phyloP scores from a whole-genome alignment of 2,113 vertebrate genomes.

The Phylloscopus trochiloides region DNA sequence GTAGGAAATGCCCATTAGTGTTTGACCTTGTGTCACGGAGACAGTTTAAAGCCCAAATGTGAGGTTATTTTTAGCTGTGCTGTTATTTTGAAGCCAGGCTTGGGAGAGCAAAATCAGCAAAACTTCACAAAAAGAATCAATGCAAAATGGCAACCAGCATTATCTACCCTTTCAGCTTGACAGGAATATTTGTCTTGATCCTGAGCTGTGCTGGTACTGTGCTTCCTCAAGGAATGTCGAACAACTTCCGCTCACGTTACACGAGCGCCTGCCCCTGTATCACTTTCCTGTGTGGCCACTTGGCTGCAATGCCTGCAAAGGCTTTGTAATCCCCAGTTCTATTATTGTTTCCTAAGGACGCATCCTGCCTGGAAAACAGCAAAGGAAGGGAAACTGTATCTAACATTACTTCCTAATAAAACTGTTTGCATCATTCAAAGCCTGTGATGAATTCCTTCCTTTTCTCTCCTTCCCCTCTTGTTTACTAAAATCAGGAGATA shows the following conservation, averaged over 20 bases:
- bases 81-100: constrained; percentile 39
- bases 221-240: constrained; percentile 53
- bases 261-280: constrained; percentile 11
- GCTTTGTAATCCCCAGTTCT: constrained; percentile 28
- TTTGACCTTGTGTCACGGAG: constrained; percentile 58
- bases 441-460: constrained; percentile 53
- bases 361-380: constrained; percentile 66
- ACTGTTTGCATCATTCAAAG: constrained; percentile 52
- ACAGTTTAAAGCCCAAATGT: constrained; percentile 47
- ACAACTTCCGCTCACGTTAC: constrained; percentile 53
- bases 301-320: constrained; percentile 35
- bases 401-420: constrained; percentile 67
- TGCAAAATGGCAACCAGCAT: not conserved
- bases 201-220: not conserved
- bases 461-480: constrained; percentile 47
- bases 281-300: constrained; percentile 60
- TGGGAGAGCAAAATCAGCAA: constrained; percentile 7
- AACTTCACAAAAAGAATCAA: not conserved
- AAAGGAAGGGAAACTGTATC: constrained; percentile 53
- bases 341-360: constrained; percentile 65
- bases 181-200: constrained; percentile 24
- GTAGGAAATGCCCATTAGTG: constrained; percentile 76
- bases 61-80: constrained; percentile 61
- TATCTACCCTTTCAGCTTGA: constrained; percentile 35
- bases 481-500: constrained; percentile 41